Percentiles rank a stretch among this genome's conserved stretches.
These are phyloP conservation scores for Apamea crenata DNA, from an alignment of 2,888 invertebrate genomes.

Conservation along the genomic window DNA sequence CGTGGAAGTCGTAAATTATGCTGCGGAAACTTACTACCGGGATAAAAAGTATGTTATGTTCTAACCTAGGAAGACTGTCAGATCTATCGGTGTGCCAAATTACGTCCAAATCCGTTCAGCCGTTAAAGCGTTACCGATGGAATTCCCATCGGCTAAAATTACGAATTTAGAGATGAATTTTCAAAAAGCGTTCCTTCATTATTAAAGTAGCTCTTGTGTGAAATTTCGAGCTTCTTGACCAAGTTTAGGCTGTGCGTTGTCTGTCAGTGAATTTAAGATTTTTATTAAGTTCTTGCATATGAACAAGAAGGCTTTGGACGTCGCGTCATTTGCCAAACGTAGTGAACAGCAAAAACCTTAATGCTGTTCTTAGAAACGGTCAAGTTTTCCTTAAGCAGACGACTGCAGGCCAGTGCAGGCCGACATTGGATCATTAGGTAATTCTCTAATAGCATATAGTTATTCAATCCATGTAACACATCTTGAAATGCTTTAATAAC, in stretches of 20 bases:
- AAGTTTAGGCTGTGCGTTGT: neutral
- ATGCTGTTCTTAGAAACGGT: neutral
- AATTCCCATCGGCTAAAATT: neutral
- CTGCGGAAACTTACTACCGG: neutral
- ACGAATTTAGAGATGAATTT: neutral
- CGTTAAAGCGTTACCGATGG: neutral
- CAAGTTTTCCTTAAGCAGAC: neutral
- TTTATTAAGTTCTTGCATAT: neutral
- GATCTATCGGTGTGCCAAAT: neutral
- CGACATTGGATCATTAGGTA: neutral
- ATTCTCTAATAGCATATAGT: neutral
- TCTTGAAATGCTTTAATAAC: slow-evolving; percentile 15
- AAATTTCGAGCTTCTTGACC: neutral
- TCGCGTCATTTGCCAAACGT: neutral
- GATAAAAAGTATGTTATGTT: neutral
- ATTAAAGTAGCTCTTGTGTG: neutral
- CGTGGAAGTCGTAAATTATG: neutral
- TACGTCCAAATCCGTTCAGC: neutral
- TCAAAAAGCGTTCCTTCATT: neutral
- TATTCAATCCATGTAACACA: neutral
- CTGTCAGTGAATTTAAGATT: neutral
- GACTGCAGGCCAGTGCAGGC: neutral
- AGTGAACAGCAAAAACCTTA: neutral
- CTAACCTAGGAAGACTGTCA: neutral
- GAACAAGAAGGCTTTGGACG: neutral